These are phyloP conservation scores for Agrotis exclamationis DNA, from an alignment of 2,888 invertebrate species.

Conservation along the genomic window DNA sequence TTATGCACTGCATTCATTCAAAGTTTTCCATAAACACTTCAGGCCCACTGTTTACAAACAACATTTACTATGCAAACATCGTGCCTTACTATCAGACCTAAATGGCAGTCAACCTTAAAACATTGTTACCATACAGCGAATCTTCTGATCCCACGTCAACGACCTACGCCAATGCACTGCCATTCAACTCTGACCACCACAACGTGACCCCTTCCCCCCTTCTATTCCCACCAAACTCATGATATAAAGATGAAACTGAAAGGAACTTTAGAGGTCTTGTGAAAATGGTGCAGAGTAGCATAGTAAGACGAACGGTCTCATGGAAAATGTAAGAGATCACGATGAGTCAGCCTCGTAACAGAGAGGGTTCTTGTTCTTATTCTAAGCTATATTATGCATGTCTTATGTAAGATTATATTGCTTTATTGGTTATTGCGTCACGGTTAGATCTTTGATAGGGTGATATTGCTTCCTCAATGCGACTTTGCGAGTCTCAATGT, in stretches of 20 bases:
- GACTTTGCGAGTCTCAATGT: slow-evolving; percentile 25
- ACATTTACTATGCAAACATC: slow-evolving; percentile 19
- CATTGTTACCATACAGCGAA: slow-evolving; percentile 45
- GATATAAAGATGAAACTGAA: slow-evolving; percentile 37
- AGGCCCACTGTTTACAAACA: slow-evolving; percentile 41
- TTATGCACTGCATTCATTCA: neutral
- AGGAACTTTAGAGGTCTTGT: slow-evolving; percentile 41
- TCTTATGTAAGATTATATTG: slow-evolving; percentile 44
- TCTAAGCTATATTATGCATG: slow-evolving; percentile 43
- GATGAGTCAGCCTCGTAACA: slow-evolving; percentile 52
- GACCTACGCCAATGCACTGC: slow-evolving; percentile 70
- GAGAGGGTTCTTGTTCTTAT: slow-evolving; percentile 42
- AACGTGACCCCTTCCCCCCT: slow-evolving; percentile 53
- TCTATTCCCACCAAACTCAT: slow-evolving; percentile 12
- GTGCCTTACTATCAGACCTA: slow-evolving; percentile 13
- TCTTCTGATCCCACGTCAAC: slow-evolving; percentile 67
- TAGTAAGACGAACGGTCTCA: slow-evolving; percentile 55
- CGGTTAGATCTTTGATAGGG: slow-evolving; percentile 27
- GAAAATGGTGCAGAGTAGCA: slow-evolving; percentile 40
- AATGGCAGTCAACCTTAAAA: slow-evolving; percentile 35
- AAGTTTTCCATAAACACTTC: neutral
- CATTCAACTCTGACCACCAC: slow-evolving; percentile 64
- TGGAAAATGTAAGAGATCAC: slow-evolving; percentile 68
- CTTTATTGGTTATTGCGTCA: slow-evolving; percentile 44
- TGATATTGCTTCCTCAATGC: slow-evolving; percentile 42